Evolutionary conservation across 2,113 vertebrate genomes (phyloP), one percentile per base, ranked within the genome.

Genomic region (Chionis minor): DNA sequence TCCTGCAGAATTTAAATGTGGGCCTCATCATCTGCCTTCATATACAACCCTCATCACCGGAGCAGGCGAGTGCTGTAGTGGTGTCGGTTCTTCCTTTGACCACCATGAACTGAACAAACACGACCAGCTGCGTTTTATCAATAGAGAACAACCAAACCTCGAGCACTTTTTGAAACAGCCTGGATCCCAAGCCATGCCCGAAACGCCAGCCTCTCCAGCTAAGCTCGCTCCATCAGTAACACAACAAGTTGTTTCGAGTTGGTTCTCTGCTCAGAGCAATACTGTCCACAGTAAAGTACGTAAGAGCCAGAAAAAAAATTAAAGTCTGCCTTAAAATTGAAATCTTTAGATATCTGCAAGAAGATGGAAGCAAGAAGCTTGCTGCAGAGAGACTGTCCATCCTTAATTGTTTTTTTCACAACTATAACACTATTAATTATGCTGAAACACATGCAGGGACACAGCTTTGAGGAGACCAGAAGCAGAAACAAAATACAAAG

Each of bases 51-150:
- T 11, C 30, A 21, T 12, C 38, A 35, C 3, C 2, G 1, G 63
- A 2, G 2, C 69, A 33, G 17, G 33, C 0, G 0, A 44, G 14
- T 9, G 40, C 61, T 40, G 58, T 2, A 4, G 10, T 1, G 1
- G 20, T 7, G 42, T 22, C 71, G 61, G 33, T n/a, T 77, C 55
- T 20, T 77, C 66, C 90, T 58, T 18, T n/a, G 67, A 40, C 8
- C 19, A 11, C 51, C 10, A 32, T 5, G 51, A 58, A 30, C 3
- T 33, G 32, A n/a, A 45, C 32, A 38, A 81, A 58, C 7, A 3
- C 32, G 5, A 44, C 20, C 35, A 69, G 17, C 8, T 63, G 30
- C 63, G 9, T 61, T 74, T 92, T 58, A 55, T 40, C 91, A 49
- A 1, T 12, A 56, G 15, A 78, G 35, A 67, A 74, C 35, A 81